Base-by-base conservation (phyloP, 2,113 vertebrate species). In the Galbula dea region DNA sequence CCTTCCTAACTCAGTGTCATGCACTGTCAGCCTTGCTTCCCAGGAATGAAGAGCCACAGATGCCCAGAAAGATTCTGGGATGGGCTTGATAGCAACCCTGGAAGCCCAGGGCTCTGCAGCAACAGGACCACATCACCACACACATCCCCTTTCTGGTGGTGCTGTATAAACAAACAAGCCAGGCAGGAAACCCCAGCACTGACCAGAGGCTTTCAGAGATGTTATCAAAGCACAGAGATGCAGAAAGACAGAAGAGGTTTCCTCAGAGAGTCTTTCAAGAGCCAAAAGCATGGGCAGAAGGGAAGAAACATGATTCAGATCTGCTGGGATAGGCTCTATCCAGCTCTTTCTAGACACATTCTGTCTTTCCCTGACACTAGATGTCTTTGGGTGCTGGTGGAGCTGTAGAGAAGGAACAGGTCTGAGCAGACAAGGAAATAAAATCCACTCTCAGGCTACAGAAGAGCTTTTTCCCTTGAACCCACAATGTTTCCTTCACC, bases 81-180 rank as follows among this genome's bases (percentile, higher is more conserved):
- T 23, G 88, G 49, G 66, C 22, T n/a, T 29, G 34, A 14, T 14
- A 14, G 51, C 51, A 63, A 15, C 10, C 55, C 69, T 21, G 49
- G 4, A 43, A 75, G 23, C 3, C 41, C 55, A 22, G 26, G 36
- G 71, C 65, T 72, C 45, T 41, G 57, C 76, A 52, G 51, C 22
- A 36, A 11, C 0, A 6, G 58, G 59, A 29, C 24, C 23, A 6
- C 15, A 0, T 26, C 1, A 3, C 55, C 54, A 10, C n/a, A 4
- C 59, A 8, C 4, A 36, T 24, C 29, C 45, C 63, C 37, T 26
- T 36, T 7, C n/a, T n/a, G n/a, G n/a, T n/a, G n/a, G n/a, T 15
- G 57, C 45, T 41, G 5, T 24, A 29, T 20, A 72, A 52, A n/a
- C 23, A 19, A 32, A 19, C 1, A 3, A 2, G 2, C 22, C 63